These are phyloP conservation scores for Ceratina australensis DNA, from an alignment of 1,140 invertebrate species.

Conservation along the genomic window DNA sequence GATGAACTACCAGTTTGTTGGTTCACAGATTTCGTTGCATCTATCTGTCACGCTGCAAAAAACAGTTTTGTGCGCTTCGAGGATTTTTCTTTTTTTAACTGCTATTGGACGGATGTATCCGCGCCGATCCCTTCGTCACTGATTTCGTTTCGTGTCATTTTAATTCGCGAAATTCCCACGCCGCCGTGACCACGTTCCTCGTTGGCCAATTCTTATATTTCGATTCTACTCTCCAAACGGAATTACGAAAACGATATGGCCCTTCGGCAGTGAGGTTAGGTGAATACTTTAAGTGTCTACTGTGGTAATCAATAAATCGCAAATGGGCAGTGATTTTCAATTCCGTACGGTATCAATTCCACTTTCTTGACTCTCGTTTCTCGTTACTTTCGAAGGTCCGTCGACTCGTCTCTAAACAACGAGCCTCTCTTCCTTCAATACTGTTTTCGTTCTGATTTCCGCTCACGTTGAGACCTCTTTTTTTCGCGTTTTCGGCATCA, in stretches of 20 bases:
- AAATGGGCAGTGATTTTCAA: slow-evolving; percentile 57
- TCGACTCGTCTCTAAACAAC: neutral
- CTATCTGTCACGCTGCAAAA: neutral
- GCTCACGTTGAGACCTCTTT: neutral
- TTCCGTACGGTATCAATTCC: slow-evolving; percentile 55
- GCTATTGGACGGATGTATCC: slow-evolving; percentile 62
- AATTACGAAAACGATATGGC: slow-evolving; percentile 7
- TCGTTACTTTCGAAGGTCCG: neutral
- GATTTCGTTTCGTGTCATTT: slow-evolving; percentile 3
- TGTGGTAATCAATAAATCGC: slow-evolving; percentile 29
- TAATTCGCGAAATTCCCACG: neutral
- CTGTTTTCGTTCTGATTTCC: slow-evolving; percentile 1
- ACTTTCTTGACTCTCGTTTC: neutral
- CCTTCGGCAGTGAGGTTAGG: too few species aligned
- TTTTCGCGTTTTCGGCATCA: neutral
- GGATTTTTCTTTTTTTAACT: slow-evolving; percentile 36
- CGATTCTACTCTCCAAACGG: slow-evolving; percentile 17
- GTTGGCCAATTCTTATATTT: slow-evolving; percentile 17
- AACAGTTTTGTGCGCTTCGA: slow-evolving; percentile 11
- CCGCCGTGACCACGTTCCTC: too few species aligned
- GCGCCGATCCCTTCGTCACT: slow-evolving; percentile 31
- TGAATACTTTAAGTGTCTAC: neutral
- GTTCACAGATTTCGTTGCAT: neutral
- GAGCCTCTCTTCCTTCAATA: neutral
- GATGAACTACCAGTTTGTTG: neutral